Evolutionary conservation across 2,888 invertebrate genomes (phyloP), one percentile per base, ranked within the genome.

Genomic region (Spilosoma lubricipeda): DNA sequence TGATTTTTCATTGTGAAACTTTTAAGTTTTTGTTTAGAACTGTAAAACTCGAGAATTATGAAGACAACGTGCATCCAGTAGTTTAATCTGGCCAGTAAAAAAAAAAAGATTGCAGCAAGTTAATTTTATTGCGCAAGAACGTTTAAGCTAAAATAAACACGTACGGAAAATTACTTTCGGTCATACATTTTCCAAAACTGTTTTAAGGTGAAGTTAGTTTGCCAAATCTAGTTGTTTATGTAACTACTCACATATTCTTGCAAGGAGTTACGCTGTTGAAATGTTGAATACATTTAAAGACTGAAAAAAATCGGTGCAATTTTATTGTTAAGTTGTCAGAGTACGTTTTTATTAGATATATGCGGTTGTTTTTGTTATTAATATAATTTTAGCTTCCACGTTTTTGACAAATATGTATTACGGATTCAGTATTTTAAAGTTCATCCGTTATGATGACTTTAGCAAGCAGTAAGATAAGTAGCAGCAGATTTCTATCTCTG

Each of bases 71-170:
- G 91, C 88, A 86, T 86, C 86, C 72, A 74, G 80, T 83, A 81
- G 74, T 82, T 84, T 80, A 83, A 83, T 81, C 80, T 86, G 85
- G 86, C 79, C 75, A 85, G 86, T 82, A 87, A 88, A 91, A 91
- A 91, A 91, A 83, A 89, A 86, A 85, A 89, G 86, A 91, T 89
- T 90, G 89, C 87, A 83, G 77, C 77, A 85, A 88, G 90, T 91
- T 93, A 90, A 92, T 91, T 92, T 91, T 89, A 92, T 89, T 87
- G 90, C 86, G 82, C 87, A 83, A 86, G 86, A 87, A 89, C 89
- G 89, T 82, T 91, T 90, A 91, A 90, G 88, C 88, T 90, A 87
- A 90, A 90, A 90, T 90, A 92, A 93, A 92, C 92, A 93, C 92
- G 92, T 93, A 91, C 88, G 85, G 80, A 82, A 87, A 91, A 91